These are phyloP conservation scores for Phaenicophaeus curvirostris DNA, from an alignment of 2,797 vertebrate species.

Conservation along the genomic window DNA sequence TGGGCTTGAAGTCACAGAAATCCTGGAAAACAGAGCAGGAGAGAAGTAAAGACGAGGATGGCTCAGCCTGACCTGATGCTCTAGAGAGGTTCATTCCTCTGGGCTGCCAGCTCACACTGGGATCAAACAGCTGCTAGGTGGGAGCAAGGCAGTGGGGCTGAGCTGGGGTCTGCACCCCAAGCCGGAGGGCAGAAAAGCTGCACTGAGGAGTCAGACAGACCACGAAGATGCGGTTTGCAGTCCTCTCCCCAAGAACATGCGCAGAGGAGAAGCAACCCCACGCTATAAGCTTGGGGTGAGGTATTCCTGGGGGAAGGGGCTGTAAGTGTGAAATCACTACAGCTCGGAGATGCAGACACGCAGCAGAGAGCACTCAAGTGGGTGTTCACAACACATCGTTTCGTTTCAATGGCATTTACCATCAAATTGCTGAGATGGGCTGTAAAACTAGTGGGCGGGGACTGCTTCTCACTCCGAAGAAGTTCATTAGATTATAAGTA, in stretches of 20 bases:
- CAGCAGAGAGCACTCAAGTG: constrained; percentile 10
- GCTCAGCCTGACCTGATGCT: background rate
- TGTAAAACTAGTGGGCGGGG: constrained; percentile 54
- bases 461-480: constrained; percentile 32
- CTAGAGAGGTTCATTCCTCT: background rate
- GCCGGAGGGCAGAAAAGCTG: background rate
- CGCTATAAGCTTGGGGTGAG: background rate
- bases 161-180: background rate
- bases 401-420: constrained; percentile 44
- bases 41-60: background rate
- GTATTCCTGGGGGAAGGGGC: background rate
- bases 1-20: background rate
- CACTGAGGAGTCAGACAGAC: background rate
- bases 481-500: constrained; percentile 66
- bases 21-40: background rate
- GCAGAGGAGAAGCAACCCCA: background rate
- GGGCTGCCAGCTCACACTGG: background rate
- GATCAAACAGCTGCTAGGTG: fast-evolving
- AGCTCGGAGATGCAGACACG: background rate
- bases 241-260: background rate
- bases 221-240: fast-evolving
- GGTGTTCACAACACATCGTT: constrained; percentile 29
- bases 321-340: background rate
- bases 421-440: constrained; percentile 10
- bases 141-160: background rate